Base-by-base conservation (phyloP, 2,113 vertebrate genomes). In the Sylvilagus bachmani region DNA sequence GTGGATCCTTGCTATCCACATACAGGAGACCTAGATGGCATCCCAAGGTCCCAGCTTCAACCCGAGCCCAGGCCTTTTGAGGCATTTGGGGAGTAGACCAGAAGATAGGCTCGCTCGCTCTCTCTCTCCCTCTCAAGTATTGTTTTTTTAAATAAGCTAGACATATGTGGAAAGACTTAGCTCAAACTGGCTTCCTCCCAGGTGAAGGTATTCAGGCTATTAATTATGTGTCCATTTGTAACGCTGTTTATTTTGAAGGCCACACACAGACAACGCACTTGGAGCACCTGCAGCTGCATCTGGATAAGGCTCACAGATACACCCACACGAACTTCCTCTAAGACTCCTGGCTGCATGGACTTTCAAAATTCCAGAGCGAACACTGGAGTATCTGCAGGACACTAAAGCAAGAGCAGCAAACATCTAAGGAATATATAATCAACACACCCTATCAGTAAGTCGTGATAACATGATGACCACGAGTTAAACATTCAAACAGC, bases 331-430 rank as follows among this genome's bases (percentile, higher is more conserved):
- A 83, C 82, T 86, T 83, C 61, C 71, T 93, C 77, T 64, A 71
- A 94, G 78, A 69, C 36, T 84, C 31, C 38, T 86, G 22, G 70
- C 11, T 86, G 25, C 66, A 29, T 58, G 71, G 95, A 77, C 69
- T 74, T 55, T 92, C 82, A 94, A 80, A 94, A 95, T 73, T 74
- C 74, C 70, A 84, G 69, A 83, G 71, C 66, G 6, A 88, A 86
- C 49, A 86, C 85, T 69, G 73, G n/a, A 96, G 53, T 95, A 95
- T 92, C 29, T 86, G 55, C 83, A 22, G 78, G 49, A 61, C n/a
- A 83, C 62, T 89, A 86, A 73, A 90, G n/a, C 1, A 86, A 62
- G 58, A 90, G 94, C 78, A 16, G 64, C 19, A 92, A 93, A 94
- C 85, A 51, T 78, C 73, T 6, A 70, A 81, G 36, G 13, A 19